Evolutionary conservation across 2,888 invertebrate genomes (phyloP).

Genomic region (Ectemnius continuus): DNA sequence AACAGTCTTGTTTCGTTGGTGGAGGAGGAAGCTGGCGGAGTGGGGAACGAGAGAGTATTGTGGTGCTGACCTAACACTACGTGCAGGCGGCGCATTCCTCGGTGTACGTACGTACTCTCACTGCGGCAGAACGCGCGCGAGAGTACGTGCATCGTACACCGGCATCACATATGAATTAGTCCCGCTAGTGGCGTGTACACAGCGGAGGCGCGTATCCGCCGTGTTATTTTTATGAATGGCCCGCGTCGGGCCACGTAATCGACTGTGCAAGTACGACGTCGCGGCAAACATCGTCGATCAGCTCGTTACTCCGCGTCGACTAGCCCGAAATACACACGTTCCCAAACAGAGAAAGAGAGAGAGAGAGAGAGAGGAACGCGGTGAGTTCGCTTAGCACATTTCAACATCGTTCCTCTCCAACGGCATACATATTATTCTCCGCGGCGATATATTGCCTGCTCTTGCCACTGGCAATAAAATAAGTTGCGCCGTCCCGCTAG

Average conservation of each 20-base stretch:
- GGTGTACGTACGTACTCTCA: slow-evolving; percentile 2
- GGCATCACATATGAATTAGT: slow-evolving; percentile 28
- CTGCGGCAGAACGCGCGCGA: neutral
- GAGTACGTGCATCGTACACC: slow-evolving; percentile 56
- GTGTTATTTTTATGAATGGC: slow-evolving; percentile 76
- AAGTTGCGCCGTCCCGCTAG: too few species aligned
- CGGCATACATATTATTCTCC: too few species aligned
- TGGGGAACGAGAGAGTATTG: too few species aligned
- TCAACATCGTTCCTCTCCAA: too few species aligned
- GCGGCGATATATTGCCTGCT: too few species aligned
- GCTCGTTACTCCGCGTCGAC: neutral
- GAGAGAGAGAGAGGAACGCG: too few species aligned
- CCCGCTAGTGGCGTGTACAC: slow-evolving; percentile 29
- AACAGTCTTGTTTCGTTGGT: too few species aligned
- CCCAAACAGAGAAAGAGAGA: too few species aligned
- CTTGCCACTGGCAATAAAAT: too few species aligned
- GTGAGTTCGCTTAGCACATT: too few species aligned
- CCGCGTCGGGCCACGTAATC: slow-evolving; percentile 59
- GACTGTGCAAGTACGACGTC: slow-evolving; percentile 54
- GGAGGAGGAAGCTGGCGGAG: too few species aligned
- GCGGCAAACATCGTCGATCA: slow-evolving; percentile 40
- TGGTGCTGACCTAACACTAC: neutral
- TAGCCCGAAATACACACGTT: too few species aligned
- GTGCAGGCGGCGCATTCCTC: slow-evolving; percentile 1
- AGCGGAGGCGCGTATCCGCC: slow-evolving; percentile 58